Evolutionary conservation across 2,113 vertebrate genomes (phyloP).

Genomic region (Furnarius figulus): DNA sequence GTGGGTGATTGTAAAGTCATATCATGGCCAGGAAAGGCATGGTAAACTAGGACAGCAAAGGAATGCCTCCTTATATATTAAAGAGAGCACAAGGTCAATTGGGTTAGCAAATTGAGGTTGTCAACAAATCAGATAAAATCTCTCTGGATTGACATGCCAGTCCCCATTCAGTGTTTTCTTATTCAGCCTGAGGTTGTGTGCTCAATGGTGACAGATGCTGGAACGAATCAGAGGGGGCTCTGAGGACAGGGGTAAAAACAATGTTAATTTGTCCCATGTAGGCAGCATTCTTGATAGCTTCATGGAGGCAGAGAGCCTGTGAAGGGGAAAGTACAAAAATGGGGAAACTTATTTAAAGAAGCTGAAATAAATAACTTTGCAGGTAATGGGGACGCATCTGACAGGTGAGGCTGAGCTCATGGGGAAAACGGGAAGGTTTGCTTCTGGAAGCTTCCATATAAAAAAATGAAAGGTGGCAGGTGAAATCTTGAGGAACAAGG

Average conservation of each 20-base stretch:
- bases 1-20: background rate
- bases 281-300: background rate
- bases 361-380: background rate
- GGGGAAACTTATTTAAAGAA: background rate
- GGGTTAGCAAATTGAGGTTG: background rate
- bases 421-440: background rate
- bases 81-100: background rate
- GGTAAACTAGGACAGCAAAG: background rate
- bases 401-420: background rate
- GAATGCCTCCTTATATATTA: background rate
- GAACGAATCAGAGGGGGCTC: background rate
- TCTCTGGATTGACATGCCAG: background rate
- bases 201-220: rapidly evolving
- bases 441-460: background rate
- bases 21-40: background rate
- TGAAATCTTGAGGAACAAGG: background rate
- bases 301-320: background rate
- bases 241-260: background rate
- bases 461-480: background rate
- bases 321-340: background rate
- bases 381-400: background rate
- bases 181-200: background rate
- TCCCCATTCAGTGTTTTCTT: background rate
- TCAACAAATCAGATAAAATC: background rate
- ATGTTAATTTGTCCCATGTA: background rate